Evolutionary conservation across 2,113 vertebrate genomes (phyloP).

Genomic region (Vidua chalybeata): DNA sequence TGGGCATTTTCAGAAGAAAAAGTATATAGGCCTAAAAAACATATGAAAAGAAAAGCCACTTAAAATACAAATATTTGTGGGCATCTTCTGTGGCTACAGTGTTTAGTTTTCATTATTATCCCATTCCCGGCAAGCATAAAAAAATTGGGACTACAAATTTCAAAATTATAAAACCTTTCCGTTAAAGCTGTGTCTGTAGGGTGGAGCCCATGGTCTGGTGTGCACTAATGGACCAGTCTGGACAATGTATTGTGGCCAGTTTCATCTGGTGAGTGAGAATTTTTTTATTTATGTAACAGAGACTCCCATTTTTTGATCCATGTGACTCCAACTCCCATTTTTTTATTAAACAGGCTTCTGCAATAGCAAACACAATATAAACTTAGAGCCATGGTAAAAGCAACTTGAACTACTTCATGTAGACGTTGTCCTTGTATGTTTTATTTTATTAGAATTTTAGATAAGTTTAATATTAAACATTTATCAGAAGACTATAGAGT

Average conservation of each 20-base stretch:
- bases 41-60: not conserved
- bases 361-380: not conserved
- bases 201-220: not conserved
- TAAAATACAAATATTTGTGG: not conserved
- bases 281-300: not conserved
- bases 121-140: not conserved
- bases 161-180: not conserved
- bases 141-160: not conserved
- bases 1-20: not conserved
- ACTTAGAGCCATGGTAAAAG: not conserved
- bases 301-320: not conserved
- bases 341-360: not conserved
- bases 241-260: not conserved
- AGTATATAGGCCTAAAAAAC: not conserved
- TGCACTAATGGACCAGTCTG: not conserved
- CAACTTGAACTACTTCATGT: not conserved
- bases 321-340: not conserved
- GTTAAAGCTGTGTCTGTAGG: not conserved
- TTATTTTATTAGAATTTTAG: conserved; percentile 50
- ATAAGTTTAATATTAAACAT: conserved; percentile 45
- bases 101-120: not conserved
- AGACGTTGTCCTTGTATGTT: conserved; percentile 1
- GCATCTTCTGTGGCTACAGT: not conserved
- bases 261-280: not conserved
- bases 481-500: conserved; percentile 21